Evolutionary conservation across 2,797 vertebrate species (phyloP), one percentile per base, ranked within the genome.

Genomic region (Novumbra hubbsi): DNA sequence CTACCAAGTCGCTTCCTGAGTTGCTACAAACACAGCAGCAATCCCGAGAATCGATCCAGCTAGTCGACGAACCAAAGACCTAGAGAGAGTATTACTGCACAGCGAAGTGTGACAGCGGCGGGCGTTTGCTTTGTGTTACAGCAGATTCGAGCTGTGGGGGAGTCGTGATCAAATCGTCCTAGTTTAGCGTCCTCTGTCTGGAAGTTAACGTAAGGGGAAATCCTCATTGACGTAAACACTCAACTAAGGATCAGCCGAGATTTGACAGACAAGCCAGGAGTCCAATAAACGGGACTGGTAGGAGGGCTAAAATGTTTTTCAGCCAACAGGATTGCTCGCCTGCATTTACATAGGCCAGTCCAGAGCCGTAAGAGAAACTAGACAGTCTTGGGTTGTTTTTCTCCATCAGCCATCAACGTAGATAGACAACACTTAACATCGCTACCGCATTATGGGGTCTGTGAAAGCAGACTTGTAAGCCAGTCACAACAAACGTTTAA

Each of bases 171-270:
- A 65, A 65, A 34, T 34, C 63, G 19, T 30, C 17, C 27, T 17
- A 6, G 27, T 8, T 8, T 19, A 64, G 4, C 63, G 0, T 19
- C 19, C 63, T 65, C 30, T 65, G 19, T 32, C 28, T 28, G 30
- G 63, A 65, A 65, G 21, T 60, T n/a, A 24, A 60, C 9, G 21
- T 60, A 60, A 24, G 11, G 11, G 55, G 88, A 83, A 90, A 83
- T 84, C 86, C 89, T 45, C 27, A 17, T 55, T 91, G 86, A 93
- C 87, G 85, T 89, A 78, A 80, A 27, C 19, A 41, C 24, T 21
- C 4, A 7, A 64, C 72, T 71, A n/a, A n/a, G 17, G 70, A 90
- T 91, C 86, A 32, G 85, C 78, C 66, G 88, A 91, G 76, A 1
- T 9, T 0, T 2, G 86, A 89, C 6, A 27, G 88, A 83, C 83